Percentiles rank a stretch among this genome's conserved stretches.
Evolutionary conservation across 2,113 vertebrate species (phyloP).

Genomic region (Setophaga coronata): DNA sequence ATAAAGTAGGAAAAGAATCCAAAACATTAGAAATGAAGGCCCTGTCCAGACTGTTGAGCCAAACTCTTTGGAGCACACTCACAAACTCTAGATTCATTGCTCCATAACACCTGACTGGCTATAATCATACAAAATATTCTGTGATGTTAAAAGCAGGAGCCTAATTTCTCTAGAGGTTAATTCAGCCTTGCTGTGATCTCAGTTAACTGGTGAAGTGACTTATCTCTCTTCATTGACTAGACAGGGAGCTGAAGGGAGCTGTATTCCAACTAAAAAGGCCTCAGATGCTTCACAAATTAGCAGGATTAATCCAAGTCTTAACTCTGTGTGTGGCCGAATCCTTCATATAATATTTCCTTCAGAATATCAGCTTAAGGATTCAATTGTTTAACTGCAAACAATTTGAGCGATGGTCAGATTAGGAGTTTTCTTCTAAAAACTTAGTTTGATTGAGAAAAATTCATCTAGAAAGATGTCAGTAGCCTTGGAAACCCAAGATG

Average conservation of each 20-base stretch:
- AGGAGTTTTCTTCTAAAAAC: background rate
- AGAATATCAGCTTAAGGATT: background rate
- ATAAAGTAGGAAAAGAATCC: accelerated
- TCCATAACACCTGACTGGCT: background rate
- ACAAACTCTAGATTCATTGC: background rate
- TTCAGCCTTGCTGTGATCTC: background rate
- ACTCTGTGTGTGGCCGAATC: background rate
- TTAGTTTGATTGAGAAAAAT: background rate
- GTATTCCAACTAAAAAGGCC: background rate
- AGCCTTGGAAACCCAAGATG: background rate
- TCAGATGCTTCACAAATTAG: background rate
- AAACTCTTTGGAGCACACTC: background rate
- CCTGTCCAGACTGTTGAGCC: background rate
- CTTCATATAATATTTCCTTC: background rate
- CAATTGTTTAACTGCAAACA: background rate
- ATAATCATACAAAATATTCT: background rate
- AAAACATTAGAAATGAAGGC: background rate
- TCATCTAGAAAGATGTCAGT: background rate
- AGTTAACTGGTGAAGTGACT: background rate
- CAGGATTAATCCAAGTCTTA: background rate
- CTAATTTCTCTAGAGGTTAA: conserved; percentile 5
- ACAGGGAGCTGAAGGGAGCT: background rate
- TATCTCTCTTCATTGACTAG: background rate
- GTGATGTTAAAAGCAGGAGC: background rate
- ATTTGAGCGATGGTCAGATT: background rate